These are phyloP conservation scores for Enteromius viviparus DNA, from an alignment of 2,797 vertebrate species.

Conservation along the genomic window DNA sequence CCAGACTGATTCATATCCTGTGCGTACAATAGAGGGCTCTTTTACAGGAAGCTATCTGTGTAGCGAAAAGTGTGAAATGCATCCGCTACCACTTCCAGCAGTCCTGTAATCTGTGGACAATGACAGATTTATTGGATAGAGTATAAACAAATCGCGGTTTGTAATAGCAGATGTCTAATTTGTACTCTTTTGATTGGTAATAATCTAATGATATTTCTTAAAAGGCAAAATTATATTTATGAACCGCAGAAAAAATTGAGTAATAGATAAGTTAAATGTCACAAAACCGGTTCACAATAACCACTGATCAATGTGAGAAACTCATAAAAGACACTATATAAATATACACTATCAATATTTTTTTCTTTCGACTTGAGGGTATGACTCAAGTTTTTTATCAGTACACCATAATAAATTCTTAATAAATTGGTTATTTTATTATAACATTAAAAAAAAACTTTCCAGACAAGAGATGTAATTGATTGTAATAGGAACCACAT, in stretches of 20 bases:
- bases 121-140: background rate
- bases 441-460: background rate
- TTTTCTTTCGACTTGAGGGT: background rate
- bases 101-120: background rate
- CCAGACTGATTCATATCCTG: slow-evolving; percentile 61
- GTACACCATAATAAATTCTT: background rate
- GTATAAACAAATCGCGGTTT: background rate
- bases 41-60: slow-evolving; percentile 54
- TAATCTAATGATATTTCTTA: background rate
- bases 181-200: background rate
- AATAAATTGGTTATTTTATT: background rate
- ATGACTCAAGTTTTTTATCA: background rate
- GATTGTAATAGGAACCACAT: background rate
- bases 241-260: background rate
- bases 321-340: background rate
- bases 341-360: background rate
- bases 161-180: background rate
- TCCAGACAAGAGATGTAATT: background rate
- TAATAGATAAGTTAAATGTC: background rate
- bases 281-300: background rate
- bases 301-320: background rate
- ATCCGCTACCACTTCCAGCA: slow-evolving; percentile 33
- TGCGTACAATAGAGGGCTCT: slow-evolving; percentile 38
- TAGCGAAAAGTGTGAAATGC: slow-evolving; percentile 50
- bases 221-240: background rate